Evolutionary conservation across 2,113 vertebrate genomes (phyloP), one percentile per base, ranked within the genome.

Genomic region (Upupa epops): DNA sequence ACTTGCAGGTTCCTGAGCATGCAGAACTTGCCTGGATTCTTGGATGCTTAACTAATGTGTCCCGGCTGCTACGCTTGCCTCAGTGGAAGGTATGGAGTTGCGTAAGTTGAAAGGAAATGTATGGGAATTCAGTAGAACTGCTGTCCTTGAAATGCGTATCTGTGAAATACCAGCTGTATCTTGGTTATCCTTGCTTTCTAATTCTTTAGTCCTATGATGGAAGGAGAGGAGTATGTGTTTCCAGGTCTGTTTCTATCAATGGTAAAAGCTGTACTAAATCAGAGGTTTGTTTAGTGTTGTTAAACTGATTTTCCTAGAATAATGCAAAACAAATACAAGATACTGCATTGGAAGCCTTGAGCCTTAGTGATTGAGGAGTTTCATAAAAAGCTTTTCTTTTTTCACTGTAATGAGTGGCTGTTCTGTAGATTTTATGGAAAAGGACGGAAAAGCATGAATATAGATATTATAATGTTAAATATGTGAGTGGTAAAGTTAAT

Each of bases 1-100:
- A 9, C 18, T 94, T 96, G 31, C 94, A 99, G 99, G 98, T 99
- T 51, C 92, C 98, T 10, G 98, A 99, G 65, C 99, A 99, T 28
- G 94, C 98, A 6, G 98, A 99, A 54, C 98, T 99, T 61, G 98
- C 97, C 78, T 99, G 99, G 99, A 98, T 99, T 96, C 97, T 99
- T 68, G 97, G 98, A 71, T 99, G 99, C 88, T 91, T 99, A 86
- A 98, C 98, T 92, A 99, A 97, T 15, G 96, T 99, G 95, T 98
- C 99, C 21, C 98, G 98, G 42, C 95, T 99, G 32, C 96, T 98
- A 17, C 98, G 99, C 88, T 97, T 99, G 82, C 99, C 99, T 7
- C 99, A 99, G 56, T 99, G 99, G 99, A 99, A 99, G 98, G 99
- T 98, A 96, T 91, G 72, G 31, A 28, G 13, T 83, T 59, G 59